Percentiles rank a stretch among this genome's conserved stretches.
phyloP scores from a whole-genome alignment of 1,140 invertebrate genomes.

The Musca vetustissima region DNA sequence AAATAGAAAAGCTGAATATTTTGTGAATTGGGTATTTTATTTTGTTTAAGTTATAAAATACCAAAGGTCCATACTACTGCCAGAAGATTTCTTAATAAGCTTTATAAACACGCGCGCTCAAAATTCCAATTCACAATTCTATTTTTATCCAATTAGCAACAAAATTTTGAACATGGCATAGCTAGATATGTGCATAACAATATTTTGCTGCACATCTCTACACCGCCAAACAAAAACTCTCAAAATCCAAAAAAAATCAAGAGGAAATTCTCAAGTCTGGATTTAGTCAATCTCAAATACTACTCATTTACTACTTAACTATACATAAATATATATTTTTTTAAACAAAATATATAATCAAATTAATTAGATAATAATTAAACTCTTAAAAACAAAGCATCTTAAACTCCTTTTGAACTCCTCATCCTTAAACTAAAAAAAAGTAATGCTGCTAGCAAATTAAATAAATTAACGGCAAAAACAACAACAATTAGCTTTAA shows the following conservation, averaged over 20 bases:
- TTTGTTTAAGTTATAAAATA: slow-evolving; percentile 37
- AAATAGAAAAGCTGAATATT: not conserved
- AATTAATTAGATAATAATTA: not conserved
- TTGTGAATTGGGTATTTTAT: slow-evolving; percentile 28
- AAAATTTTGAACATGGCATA: not conserved
- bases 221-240: not conserved
- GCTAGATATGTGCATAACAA: not conserved
- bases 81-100: slow-evolving; percentile 57
- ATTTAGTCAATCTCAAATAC: slow-evolving; percentile 8
- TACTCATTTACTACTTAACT: not conserved
- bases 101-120: slow-evolving; percentile 30
- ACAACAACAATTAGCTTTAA: too few species aligned
- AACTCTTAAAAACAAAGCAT: not conserved
- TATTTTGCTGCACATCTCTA: slow-evolving; percentile 13
- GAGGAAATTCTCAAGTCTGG: slow-evolving; percentile 26
- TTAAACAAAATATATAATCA: not conserved
- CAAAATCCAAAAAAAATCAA: not conserved
- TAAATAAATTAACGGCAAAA: not conserved
- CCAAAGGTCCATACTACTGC: slow-evolving; percentile 57
- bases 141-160: too few species aligned
- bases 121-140: slow-evolving; percentile 24
- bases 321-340: too few species aligned
- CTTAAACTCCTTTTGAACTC: not conserved
- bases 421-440: not conserved
- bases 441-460: not conserved